Evolutionary conservation across 2,113 vertebrate species (phyloP).

Genomic region (Phoxinus phoxinus): DNA sequence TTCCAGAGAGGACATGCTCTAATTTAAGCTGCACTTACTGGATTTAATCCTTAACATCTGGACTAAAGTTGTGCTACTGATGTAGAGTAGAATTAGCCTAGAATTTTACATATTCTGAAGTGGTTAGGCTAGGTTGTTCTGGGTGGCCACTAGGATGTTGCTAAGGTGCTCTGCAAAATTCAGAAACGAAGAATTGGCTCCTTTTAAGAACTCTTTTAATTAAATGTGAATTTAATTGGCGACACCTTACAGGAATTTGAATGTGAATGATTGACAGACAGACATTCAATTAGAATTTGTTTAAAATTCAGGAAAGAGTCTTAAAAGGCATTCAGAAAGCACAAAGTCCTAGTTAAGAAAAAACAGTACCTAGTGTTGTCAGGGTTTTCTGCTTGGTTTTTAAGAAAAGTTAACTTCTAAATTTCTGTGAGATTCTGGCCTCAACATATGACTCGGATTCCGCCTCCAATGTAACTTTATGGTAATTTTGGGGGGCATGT

Average conservation of each 20-base stretch:
- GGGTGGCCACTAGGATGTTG: too few relatives aligned
- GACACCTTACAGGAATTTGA: too few relatives aligned
- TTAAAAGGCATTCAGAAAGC: not conserved
- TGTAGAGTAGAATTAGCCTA: not conserved
- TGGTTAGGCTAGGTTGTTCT: too few relatives aligned
- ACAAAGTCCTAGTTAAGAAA: not conserved
- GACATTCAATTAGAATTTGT: not conserved
- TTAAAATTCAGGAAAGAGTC: not conserved
- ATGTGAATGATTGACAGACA: too few relatives aligned
- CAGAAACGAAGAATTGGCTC: too few relatives aligned
- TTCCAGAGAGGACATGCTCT: conserved; percentile 13
- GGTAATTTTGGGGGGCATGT: not conserved
- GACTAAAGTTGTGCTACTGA: not conserved
- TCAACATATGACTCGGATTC: not conserved
- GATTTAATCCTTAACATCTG: conserved; percentile 11
- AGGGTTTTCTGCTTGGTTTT: not conserved
- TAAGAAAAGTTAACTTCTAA: not conserved
- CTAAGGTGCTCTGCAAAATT: too few relatives aligned
- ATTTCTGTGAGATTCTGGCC: not conserved
- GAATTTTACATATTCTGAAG: not conserved
- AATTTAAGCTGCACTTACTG: conserved; percentile 22
- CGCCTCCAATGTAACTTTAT: not conserved
- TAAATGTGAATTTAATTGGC: not conserved
- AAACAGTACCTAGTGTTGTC: too few relatives aligned
- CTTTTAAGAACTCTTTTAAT: too few relatives aligned